Conservation (phyloP, 2,113 vertebrate genomes). For the Actinemys pallida region DNA sequence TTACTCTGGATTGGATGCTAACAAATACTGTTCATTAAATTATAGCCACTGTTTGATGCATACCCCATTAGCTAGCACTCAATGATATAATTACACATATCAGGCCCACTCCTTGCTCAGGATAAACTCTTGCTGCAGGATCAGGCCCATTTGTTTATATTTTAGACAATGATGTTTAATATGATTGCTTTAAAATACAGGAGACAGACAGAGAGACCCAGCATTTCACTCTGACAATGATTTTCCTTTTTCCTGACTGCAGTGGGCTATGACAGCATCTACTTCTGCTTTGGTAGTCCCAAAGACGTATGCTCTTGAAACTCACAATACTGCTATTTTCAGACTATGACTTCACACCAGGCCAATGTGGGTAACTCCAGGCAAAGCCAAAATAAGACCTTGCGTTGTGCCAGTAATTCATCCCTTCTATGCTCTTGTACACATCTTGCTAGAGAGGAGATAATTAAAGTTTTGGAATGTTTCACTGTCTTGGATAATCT, state of each 20-base stretch:
- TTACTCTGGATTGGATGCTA: not conserved
- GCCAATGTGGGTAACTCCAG: not conserved
- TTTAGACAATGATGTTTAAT: not conserved
- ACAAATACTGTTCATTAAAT: not conserved
- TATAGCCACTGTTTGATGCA: not conserved
- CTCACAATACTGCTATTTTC: not conserved
- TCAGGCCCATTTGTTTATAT: not conserved
- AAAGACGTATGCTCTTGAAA: not conserved
- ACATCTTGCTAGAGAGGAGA: not conserved
- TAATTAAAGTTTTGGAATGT: not conserved
- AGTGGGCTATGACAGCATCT: constrained; percentile 45
- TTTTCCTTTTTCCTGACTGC: constrained; percentile 38
- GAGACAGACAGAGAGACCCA: not conserved
- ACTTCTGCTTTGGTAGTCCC: constrained; percentile 43
- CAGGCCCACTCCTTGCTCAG: not conserved
- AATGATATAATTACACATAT: not conserved
- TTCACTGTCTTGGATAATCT: not conserved
- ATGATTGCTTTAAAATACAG: constrained; percentile 7
- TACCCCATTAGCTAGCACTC: not conserved
- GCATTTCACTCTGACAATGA: not conserved
- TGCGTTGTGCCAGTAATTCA: not conserved
- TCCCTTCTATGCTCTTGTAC: constrained; percentile 22
- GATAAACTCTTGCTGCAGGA: not conserved
- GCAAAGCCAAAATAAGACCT: constrained; percentile 29
- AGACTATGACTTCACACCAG: constrained; percentile 39